Evolutionary conservation across 2,888 invertebrate species (phyloP).

Genomic region (Leptura quadrifasciata): DNA sequence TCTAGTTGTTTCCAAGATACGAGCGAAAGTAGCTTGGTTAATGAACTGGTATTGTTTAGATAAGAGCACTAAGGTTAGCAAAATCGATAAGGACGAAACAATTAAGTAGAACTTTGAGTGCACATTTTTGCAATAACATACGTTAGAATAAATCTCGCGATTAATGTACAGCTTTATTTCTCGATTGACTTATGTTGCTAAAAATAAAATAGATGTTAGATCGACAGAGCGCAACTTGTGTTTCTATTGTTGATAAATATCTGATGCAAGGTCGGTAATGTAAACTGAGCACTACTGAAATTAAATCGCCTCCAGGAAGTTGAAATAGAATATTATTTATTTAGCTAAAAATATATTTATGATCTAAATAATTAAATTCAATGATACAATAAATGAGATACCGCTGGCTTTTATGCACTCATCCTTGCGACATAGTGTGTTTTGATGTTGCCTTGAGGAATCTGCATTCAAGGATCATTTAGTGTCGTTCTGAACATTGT

Average conservation of each 20-base stretch:
- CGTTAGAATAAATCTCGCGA: slow-evolving; percentile 1
- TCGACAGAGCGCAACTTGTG: background rate
- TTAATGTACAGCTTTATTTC: background rate
- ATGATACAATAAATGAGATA: too few relatives aligned
- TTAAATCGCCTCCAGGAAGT: too few relatives aligned
- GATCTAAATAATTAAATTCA: too few relatives aligned
- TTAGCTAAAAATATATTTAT: too few relatives aligned
- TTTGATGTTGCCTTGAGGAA: too few relatives aligned
- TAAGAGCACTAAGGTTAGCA: background rate
- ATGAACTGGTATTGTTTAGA: background rate
- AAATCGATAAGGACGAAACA: slow-evolving; percentile 7
- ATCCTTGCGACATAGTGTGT: too few relatives aligned
- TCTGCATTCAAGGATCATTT: too few relatives aligned
- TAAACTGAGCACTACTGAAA: too few relatives aligned
- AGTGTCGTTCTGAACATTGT: too few relatives aligned
- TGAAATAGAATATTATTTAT: too few relatives aligned
- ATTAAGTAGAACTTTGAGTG: background rate
- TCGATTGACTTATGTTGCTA: background rate
- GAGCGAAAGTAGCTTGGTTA: background rate
- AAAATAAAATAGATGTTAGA: background rate
- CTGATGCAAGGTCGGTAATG: background rate
- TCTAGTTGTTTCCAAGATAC: too few relatives aligned
- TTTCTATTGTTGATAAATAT: background rate
- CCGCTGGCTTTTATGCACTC: too few relatives aligned
- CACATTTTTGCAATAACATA: slow-evolving; percentile 7